These are phyloP conservation scores for Melanotus villosus DNA, from an alignment of 2,888 invertebrate species.

Conservation along the genomic window DNA sequence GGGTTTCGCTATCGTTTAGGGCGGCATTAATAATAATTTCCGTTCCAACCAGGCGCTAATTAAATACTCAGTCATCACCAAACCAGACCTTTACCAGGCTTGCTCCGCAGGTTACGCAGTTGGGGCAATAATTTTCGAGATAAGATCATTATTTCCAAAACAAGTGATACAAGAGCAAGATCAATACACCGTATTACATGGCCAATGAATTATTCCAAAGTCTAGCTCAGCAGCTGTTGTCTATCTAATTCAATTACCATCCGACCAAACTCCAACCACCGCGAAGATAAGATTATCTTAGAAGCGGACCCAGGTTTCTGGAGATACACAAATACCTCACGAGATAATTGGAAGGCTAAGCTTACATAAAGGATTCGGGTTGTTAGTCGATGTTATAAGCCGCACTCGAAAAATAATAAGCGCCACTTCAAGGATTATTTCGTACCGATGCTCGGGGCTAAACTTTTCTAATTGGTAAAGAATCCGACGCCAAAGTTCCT, in stretches of 20 bases:
- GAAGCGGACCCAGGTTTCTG: slow-evolving; percentile 31
- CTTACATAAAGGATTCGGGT: slow-evolving; percentile 5
- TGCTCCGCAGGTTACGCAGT: not conserved
- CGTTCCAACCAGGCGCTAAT: slow-evolving; percentile 24
- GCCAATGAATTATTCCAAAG: slow-evolving; percentile 40
- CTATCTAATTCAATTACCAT: slow-evolving; percentile 45
- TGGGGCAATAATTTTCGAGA: slow-evolving; percentile 27
- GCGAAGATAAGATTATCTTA: slow-evolving; percentile 41
- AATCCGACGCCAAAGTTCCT: not conserved
- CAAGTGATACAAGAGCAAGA: slow-evolving; percentile 27
- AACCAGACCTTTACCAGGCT: slow-evolving; percentile 1
- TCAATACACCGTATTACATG: slow-evolving; percentile 37
- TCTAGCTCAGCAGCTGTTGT: slow-evolving; percentile 41
- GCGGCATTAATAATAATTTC: slow-evolving; percentile 30
- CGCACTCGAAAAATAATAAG: slow-evolving; percentile 15
- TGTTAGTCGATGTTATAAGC: slow-evolving; percentile 12
- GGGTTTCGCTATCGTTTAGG: slow-evolving; percentile 23
- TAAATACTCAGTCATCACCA: slow-evolving; percentile 33
- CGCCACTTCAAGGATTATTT: slow-evolving; percentile 3
- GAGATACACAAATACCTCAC: slow-evolving; percentile 28
- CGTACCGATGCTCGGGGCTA: not conserved
- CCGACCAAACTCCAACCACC: slow-evolving; percentile 41
- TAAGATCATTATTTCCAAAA: slow-evolving; percentile 28
- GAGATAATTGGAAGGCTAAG: slow-evolving; percentile 15
- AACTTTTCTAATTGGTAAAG: slow-evolving; percentile 16